phyloP scores from a whole-genome alignment of 1,140 invertebrate species.

The Drosophila persimilis region DNA sequence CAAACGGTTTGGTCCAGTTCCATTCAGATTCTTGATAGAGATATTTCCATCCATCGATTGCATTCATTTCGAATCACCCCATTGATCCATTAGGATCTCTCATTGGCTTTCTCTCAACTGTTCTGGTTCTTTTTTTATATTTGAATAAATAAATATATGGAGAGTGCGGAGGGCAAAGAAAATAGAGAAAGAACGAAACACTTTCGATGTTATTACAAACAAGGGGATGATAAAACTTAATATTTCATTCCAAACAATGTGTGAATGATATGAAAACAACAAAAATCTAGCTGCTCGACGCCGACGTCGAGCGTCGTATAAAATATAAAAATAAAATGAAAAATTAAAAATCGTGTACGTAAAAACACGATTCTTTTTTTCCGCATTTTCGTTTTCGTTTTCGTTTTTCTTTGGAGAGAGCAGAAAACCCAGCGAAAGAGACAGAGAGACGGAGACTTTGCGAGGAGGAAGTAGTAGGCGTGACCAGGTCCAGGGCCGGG shows the following conservation, averaged over 20 bases:
- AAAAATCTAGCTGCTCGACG: neutral
- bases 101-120: too few species aligned
- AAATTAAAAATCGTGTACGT: slow-evolving; percentile 34
- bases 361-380: slow-evolving; percentile 25
- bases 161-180: too few species aligned
- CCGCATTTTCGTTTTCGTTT: slow-evolving; percentile 7
- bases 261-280: slow-evolving; percentile 61
- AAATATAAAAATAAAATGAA: slow-evolving; percentile 62
- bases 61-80: too few species aligned
- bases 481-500: too few species aligned
- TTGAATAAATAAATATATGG: too few species aligned
- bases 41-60: too few species aligned
- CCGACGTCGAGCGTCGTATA: slow-evolving; percentile 9
- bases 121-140: too few species aligned
- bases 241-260: slow-evolving; percentile 70
- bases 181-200: too few species aligned
- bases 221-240: slow-evolving; percentile 43
- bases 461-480: too few species aligned
- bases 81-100: too few species aligned
- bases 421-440: neutral
- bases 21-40: too few species aligned
- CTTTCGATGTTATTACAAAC: slow-evolving; percentile 39
- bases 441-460: neutral
- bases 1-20: too few species aligned
- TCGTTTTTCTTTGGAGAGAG: neutral